Conservation (phyloP, 2,888 invertebrate genomes). For the Acleris cristana region DNA sequence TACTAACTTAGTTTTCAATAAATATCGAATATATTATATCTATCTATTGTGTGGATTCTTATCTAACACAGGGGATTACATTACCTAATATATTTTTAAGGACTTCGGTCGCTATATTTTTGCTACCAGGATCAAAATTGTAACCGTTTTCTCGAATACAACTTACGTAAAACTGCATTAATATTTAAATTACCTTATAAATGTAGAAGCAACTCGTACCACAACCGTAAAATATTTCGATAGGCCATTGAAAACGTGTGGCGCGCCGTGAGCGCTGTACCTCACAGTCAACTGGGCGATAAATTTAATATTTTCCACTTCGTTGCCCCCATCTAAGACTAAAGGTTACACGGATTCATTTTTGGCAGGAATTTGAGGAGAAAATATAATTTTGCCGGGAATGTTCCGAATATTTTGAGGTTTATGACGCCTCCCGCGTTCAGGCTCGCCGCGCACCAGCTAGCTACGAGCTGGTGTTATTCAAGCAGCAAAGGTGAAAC, state of each 20-base stretch:
- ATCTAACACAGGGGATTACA: too few species aligned
- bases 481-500: slow-evolving; percentile 23
- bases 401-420: slow-evolving; percentile 34
- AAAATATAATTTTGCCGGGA: slow-evolving; percentile 7
- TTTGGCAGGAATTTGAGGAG: slow-evolving; percentile 7
- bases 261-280: background rate
- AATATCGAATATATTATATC: too few species aligned
- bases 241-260: slow-evolving; percentile 6
- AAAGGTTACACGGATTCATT: slow-evolving; percentile 27
- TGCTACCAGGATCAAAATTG: too few species aligned
- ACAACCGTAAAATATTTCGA: background rate
- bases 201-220: too few species aligned
- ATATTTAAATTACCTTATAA: too few species aligned
- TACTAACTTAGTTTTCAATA: too few species aligned
- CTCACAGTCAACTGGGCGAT: slow-evolving; percentile 24
- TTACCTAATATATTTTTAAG: too few species aligned
- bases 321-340: slow-evolving; percentile 15
- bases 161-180: too few species aligned
- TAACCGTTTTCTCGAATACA: too few species aligned
- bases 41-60: too few species aligned
- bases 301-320: slow-evolving; percentile 29
- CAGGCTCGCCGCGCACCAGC: slow-evolving; percentile 46
- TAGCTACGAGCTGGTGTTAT: slow-evolving; percentile 37
- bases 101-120: too few species aligned
- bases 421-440: slow-evolving; percentile 50